A percentile compares a stretch with the other conserved stretches of the same genome.
phyloP scores from a whole-genome alignment of 2,797 vertebrate genomes.

The Todus mexicanus region DNA sequence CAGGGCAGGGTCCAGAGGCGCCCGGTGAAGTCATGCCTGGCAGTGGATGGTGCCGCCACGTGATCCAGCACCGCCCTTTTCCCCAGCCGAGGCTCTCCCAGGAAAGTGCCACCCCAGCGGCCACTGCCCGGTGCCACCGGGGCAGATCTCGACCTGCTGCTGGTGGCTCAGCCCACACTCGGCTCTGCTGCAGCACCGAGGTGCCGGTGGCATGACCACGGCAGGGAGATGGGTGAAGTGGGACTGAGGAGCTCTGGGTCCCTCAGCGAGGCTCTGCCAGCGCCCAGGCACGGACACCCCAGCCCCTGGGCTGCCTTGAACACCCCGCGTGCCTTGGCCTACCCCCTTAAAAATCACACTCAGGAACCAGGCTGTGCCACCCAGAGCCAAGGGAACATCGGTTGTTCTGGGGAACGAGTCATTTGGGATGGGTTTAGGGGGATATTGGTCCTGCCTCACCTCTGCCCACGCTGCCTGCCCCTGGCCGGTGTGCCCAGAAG shows the following conservation, averaged over 20 bases:
- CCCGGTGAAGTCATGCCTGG: constrained; percentile 17
- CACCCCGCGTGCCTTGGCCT: fast-evolving
- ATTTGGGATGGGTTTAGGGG: background rate
- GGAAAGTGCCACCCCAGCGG: background rate
- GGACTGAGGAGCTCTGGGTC: background rate
- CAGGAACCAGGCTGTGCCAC: background rate
- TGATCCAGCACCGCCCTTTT: constrained; percentile 12
- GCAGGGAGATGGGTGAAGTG: background rate
- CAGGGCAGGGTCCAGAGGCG: constrained; percentile 48
- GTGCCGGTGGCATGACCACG: background rate
- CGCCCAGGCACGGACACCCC: fast-evolving
- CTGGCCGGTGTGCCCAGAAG: background rate
- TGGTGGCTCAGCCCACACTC: background rate
- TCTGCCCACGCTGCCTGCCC: background rate
- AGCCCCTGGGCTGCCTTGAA: background rate
- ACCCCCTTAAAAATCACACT: background rate
- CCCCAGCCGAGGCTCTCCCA: background rate
- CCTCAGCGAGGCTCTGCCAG: background rate
- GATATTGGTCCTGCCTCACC: background rate
- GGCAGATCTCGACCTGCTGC: background rate
- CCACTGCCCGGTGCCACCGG: background rate
- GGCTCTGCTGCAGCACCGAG: background rate
- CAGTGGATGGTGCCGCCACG: background rate
- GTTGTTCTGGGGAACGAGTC: background rate
- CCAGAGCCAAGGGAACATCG: background rate